Evolutionary conservation across 2,888 invertebrate genomes (phyloP).

Genomic region (Pomacea canaliculata): DNA sequence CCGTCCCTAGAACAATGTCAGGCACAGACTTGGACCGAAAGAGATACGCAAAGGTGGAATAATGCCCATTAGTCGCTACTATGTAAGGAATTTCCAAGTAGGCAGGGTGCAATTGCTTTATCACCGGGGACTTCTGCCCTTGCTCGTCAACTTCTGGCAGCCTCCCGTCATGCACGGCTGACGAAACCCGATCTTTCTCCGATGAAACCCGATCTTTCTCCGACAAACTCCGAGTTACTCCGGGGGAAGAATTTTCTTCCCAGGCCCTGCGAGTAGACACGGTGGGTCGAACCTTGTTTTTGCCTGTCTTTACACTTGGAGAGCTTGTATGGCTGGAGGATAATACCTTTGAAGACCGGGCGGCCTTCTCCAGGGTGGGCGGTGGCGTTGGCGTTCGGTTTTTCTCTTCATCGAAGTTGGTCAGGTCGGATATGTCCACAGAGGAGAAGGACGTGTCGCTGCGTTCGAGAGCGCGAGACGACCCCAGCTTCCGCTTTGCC

Average conservation of each 20-base stretch:
- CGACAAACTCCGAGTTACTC: neutral
- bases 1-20: slow-evolving; percentile 6
- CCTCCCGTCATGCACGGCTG: no score
- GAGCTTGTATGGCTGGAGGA: neutral
- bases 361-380: slow-evolving; percentile 22
- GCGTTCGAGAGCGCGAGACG: slow-evolving; percentile 21
- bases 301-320: neutral
- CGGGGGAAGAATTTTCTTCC: neutral
- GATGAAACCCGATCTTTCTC: neutral
- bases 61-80: slow-evolving; percentile 12
- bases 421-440: slow-evolving; percentile 37
- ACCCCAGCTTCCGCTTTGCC: neutral
- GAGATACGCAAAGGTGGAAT: slow-evolving; percentile 11
- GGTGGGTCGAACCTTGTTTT: no score
- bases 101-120: slow-evolving; percentile 15
- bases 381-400: slow-evolving; percentile 34
- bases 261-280: neutral
- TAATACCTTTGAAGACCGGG: slow-evolving; percentile 2
- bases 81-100: slow-evolving; percentile 20
- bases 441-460: slow-evolving; percentile 39
- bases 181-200: no score
- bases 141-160: no score
- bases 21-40: slow-evolving; percentile 20
- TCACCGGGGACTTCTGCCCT: slow-evolving; percentile 7
- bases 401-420: slow-evolving; percentile 33